A percentile compares a stretch with the other conserved stretches of the same genome.
Evolutionary conservation across 2,888 invertebrate species (phyloP).

Genomic region (Andrena bicolor): DNA sequence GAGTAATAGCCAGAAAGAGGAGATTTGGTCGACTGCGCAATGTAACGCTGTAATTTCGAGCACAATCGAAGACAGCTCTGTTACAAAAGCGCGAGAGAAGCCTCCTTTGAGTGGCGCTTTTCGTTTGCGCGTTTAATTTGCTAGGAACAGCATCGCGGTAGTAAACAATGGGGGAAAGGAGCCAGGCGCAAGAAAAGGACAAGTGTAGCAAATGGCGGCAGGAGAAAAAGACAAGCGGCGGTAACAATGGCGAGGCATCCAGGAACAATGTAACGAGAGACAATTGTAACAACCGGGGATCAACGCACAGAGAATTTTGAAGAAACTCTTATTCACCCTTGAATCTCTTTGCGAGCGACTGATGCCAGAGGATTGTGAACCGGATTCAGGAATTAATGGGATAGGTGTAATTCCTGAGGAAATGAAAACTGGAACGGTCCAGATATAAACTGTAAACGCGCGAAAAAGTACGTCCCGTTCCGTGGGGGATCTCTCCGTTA

Average conservation of each 20-base stretch:
- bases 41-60: conserved; percentile 46
- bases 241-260: conserved; percentile 6
- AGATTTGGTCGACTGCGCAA: conserved; percentile 42
- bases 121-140: background rate
- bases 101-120: background rate
- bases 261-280: background rate
- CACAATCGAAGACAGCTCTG: conserved; percentile 29
- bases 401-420: background rate
- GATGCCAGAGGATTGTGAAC: background rate
- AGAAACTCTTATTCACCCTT: background rate
- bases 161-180: background rate
- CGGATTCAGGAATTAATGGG: conserved; percentile 23
- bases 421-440: conserved; percentile 7
- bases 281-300: conserved; percentile 4
- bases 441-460: conserved; percentile 15
- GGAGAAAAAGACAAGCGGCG: background rate
- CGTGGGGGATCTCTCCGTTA: conserved; percentile 4
- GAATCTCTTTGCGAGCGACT: background rate
- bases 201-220: background rate
- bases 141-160: background rate
- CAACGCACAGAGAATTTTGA: background rate
- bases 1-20: conserved; percentile 12
- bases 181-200: background rate
- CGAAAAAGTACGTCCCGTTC: conserved; percentile 26
- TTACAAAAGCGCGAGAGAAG: conserved; percentile 19